Evolutionary conservation across 2,888 invertebrate genomes (phyloP), one percentile per base, ranked within the genome.

Genomic region (Choristoneura rosaceana): DNA sequence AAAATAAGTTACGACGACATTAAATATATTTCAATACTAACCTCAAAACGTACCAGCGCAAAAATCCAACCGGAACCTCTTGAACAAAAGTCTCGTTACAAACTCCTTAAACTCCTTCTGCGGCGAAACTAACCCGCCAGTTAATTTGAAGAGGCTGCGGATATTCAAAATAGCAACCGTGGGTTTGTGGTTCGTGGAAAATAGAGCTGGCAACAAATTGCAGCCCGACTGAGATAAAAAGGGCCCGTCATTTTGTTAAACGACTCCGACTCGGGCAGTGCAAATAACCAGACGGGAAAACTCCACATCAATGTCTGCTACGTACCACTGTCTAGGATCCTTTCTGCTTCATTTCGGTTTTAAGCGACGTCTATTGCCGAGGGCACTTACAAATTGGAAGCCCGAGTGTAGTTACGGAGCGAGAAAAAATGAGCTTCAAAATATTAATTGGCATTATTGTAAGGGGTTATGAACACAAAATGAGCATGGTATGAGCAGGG

Each of bases 221-320:
- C 87, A 87, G 80, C 83, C 82, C 87, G 92, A 92, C 91, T 90
- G 87, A 91, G 92, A 93, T 92, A 92, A 92, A 92, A 92, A 91
- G 91, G 89, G 83, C 87, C 87, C 90, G 92, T 92, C 92, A 90
- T 91, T 92, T 91, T 92, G 92, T 88, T 92, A 91, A 92, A 92
- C 88, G 90, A 91, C 90, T 88, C 81, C 79, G 85, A 87, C 90
- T 85, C 84, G 81, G 74, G 78, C 84, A 80, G 82, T 82, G 83
- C 87, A 89, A 90, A 89, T 88, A 88, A 86, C 85, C 77, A 79
- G 81, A 81, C 84, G 81, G 82, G 79, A 79, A 76, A 79, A 71
- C 71, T 79, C 81, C 79, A 77, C 82, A 81, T 82, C 82, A 79
- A 87, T 85, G 63, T 66, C 65, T 65, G 52, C 52, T 52, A 25